phyloP scores from a whole-genome alignment of 2,888 invertebrate genomes.

The Rhagium mordax region DNA sequence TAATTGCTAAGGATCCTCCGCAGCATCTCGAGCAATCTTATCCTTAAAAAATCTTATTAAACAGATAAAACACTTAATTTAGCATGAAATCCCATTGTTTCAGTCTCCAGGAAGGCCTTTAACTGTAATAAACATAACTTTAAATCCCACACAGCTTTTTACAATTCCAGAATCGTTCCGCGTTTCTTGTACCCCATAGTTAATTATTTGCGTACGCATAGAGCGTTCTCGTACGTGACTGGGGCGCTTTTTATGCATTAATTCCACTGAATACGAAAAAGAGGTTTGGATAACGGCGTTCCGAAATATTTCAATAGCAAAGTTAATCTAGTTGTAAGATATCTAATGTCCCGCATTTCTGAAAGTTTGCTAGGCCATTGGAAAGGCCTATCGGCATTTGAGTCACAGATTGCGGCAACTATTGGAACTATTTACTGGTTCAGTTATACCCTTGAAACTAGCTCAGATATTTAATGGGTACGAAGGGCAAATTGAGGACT shows the following conservation, averaged over 20 bases:
- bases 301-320: not conserved
- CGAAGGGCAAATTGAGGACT: too few species aligned
- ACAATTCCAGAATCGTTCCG: slow-evolving; percentile 50
- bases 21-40: not conserved
- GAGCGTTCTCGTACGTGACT: slow-evolving; percentile 39
- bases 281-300: not conserved
- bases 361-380: too few species aligned
- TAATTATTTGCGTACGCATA: slow-evolving; percentile 47
- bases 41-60: slow-evolving; percentile 8
- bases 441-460: too few species aligned
- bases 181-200: slow-evolving; percentile 38
- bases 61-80: slow-evolving; percentile 4
- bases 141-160: slow-evolving; percentile 45
- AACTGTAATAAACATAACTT: slow-evolving; percentile 24
- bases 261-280: not conserved
- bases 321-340: too few species aligned
- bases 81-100: slow-evolving; percentile 8
- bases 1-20: not conserved
- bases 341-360: too few species aligned
- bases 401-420: too few species aligned
- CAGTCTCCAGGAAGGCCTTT: slow-evolving; percentile 2
- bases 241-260: slow-evolving; percentile 30
- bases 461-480: too few species aligned
- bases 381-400: too few species aligned
- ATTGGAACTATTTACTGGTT: too few species aligned